Conservation (phyloP, 2,113 vertebrate genomes). For the Mystacornis crossleyi region DNA sequence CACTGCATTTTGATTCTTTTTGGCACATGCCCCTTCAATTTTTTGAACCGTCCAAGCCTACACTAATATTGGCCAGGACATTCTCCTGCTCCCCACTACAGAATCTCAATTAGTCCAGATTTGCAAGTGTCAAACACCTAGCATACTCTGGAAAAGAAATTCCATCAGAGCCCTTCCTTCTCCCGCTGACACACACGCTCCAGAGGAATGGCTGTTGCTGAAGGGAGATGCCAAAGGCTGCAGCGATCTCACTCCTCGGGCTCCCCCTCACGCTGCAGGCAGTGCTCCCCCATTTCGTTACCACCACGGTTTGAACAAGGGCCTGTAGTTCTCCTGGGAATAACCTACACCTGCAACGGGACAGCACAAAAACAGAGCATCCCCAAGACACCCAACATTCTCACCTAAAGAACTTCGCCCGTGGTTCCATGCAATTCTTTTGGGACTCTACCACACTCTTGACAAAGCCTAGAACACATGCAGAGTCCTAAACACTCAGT, state of each 20-base stretch:
- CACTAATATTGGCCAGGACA: neutral
- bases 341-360: neutral
- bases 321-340: neutral
- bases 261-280: neutral
- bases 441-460: neutral
- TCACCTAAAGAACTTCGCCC: neutral
- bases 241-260: rapidly evolving
- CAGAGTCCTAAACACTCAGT: neutral
- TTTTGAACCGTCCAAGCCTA: neutral
- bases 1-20: neutral
- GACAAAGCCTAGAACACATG: neutral
- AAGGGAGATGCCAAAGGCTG: neutral
- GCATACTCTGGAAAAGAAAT: neutral
- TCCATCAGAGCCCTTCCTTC: neutral
- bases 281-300: neutral
- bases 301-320: neutral
- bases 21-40: neutral
- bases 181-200: neutral
- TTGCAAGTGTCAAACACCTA: neutral
- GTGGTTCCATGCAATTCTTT: neutral
- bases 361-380: neutral
- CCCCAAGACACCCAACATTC: rapidly evolving
- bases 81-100: neutral
- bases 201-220: neutral
- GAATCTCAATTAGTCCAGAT: neutral